Evolutionary conservation across 2,888 invertebrate genomes (phyloP).

Genomic region (Cancer borealis): DNA sequence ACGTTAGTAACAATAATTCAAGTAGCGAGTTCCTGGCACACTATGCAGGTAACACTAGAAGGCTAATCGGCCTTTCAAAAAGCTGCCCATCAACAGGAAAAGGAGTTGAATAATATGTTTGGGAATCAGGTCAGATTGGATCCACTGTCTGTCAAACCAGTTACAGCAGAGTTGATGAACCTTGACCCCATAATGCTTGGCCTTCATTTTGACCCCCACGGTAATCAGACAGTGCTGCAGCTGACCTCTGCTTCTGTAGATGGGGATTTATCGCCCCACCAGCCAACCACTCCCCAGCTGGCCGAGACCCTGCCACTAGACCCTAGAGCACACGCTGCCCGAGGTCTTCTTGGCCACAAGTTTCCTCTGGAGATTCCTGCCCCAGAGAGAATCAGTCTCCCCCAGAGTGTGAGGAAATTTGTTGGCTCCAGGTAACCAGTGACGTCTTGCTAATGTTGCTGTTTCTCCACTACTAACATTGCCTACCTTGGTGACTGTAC

Average conservation of each 20-base stretch:
- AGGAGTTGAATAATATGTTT: constrained; percentile 79
- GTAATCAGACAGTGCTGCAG: constrained; percentile 75
- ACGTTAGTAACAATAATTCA: constrained; percentile 69
- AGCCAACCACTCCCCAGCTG: constrained; percentile 50
- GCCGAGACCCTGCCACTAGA: constrained; percentile 66
- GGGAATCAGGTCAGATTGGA: constrained; percentile 69
- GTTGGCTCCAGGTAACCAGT: constrained; percentile 73
- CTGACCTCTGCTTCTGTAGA: constrained; percentile 72
- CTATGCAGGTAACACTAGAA: constrained; percentile 81
- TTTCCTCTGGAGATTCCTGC: constrained; percentile 68
- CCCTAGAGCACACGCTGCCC: constrained; percentile 62
- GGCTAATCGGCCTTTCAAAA: constrained; percentile 89
- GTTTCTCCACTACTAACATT: constrained; percentile 74
- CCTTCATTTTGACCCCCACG: constrained; percentile 75
- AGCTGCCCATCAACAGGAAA: constrained; percentile 84
- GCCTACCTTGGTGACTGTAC: constrained; percentile 58
- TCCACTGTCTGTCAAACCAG: constrained; percentile 51
- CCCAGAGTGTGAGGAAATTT: constrained; percentile 64
- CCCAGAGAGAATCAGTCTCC: constrained; percentile 66
- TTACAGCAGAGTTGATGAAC: constrained; percentile 60
- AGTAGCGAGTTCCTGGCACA: constrained; percentile 58
- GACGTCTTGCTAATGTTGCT: constrained; percentile 72
- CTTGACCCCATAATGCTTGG: constrained; percentile 74
- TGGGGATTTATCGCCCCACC: constrained; percentile 54
- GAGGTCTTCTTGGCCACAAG: constrained; percentile 66